phyloP scores from a whole-genome alignment of 2,113 vertebrate species.

The Tretioscincus oriximinensis region DNA sequence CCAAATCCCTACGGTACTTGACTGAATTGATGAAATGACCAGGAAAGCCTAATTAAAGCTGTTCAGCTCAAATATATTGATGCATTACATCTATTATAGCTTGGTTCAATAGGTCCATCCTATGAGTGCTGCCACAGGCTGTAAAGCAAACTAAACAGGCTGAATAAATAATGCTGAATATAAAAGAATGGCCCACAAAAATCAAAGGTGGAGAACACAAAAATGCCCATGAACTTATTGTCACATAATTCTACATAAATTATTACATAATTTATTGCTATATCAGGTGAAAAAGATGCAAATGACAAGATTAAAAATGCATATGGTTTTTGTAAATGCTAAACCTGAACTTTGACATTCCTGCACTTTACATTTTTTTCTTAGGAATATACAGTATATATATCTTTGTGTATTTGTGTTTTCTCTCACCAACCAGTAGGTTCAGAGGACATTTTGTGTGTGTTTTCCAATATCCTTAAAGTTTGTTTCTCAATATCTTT shows the following conservation, averaged over 20 bases:
- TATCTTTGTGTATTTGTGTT: background rate
- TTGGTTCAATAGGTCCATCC: constrained; percentile 92
- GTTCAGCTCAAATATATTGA: constrained; percentile 99
- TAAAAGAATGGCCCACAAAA: constrained; percentile 55
- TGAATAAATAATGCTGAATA: constrained; percentile 88
- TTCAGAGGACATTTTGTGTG: background rate
- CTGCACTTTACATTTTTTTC: background rate
- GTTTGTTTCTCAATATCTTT: too few species aligned
- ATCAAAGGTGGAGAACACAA: constrained; percentile 61
- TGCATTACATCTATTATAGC: constrained; percentile 97
- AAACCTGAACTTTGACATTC: background rate
- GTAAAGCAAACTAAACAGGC: constrained; percentile 89
- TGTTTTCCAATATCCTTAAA: background rate
- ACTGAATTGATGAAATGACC: constrained; percentile 94
- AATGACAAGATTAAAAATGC: constrained; percentile 5
- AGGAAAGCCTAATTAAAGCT: constrained; percentile 99
- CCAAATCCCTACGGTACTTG: constrained; percentile 81
- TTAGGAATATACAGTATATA: too few species aligned
- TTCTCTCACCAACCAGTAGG: background rate
- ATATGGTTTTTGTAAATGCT: background rate
- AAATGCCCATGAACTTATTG: constrained; percentile 66
- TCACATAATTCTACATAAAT: constrained; percentile 54
- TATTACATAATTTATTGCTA: constrained; percentile 45
- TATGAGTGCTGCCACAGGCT: constrained; percentile 83
- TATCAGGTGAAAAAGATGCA: background rate